Evolutionary conservation across 2,888 invertebrate genomes (phyloP), one percentile per base, ranked within the genome.

Genomic region (Macroteleia sp.): DNA sequence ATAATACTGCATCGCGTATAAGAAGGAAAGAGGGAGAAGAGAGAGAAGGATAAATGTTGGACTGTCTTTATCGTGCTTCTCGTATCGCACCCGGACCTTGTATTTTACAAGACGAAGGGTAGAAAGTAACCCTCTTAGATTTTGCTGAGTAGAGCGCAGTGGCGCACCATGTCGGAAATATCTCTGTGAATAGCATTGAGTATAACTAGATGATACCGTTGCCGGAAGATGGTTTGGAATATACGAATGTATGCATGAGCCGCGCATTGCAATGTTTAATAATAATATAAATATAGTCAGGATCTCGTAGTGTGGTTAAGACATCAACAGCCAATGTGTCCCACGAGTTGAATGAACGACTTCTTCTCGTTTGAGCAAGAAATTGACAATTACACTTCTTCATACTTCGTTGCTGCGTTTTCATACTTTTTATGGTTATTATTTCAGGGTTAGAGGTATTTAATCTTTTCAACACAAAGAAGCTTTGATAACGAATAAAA

Each of bases 231-330:
- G 69, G 42, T 76, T 62, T 41, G 41, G 59, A 78, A 80, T 80
- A 79, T 79, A 76, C 83, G 84, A 87, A 86, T 80, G 82, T 85
- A 86, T 86, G 86, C 85, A 84, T 85, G 84, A 86, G 81, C 80
- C 46, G 81, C 44, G 82, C 82, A 78, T 83, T 81, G 86, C 84
- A 83, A 86, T 86, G 87, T 86, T 86, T 85, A 85, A 87, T 87
- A 87, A 87, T 87, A 87, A 87, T 86, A 86, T 86, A 87, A 86
- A 87, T 83, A 85, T 81, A 70, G 69, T 71, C 36, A 59, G 67
- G 57, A 34, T 56, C 69, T 70, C 44, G 34, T 32, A 12, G 25
- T 28, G 54, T 32, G 50, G 70, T 67, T 52, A 57, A 69, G 61
- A 52, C 59, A 73, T 76, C 78, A 73, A 71, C 77, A 77, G 82